Conservation (phyloP, 2,113 vertebrate species). For the Polypterus senegalus region DNA sequence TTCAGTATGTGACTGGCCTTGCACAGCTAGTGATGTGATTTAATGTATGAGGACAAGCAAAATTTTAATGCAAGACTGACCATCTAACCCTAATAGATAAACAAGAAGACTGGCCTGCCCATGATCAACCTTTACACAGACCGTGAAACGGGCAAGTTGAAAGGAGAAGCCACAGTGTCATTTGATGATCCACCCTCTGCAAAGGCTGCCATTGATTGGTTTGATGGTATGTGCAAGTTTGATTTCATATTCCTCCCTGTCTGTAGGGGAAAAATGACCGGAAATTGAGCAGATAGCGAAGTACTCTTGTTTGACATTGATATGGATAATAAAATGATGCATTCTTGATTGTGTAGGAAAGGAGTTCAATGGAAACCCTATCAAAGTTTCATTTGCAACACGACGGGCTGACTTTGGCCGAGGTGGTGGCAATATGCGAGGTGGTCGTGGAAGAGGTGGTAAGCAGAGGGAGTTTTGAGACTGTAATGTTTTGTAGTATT, state of each 20-base stretch:
- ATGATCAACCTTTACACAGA: conserved; percentile 90
- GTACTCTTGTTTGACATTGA: too few species aligned
- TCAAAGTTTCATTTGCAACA: conserved; percentile 80
- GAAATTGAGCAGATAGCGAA: not conserved
- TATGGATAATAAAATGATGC: too few species aligned
- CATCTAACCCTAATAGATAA: conserved; percentile 40
- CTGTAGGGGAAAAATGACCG: not conserved
- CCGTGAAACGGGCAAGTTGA: conserved; percentile 75
- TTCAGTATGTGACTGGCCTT: not conserved
- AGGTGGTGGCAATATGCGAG: conserved; percentile 56
- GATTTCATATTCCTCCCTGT: too few species aligned
- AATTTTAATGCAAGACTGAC: not conserved
- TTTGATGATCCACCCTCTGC: conserved; percentile 83
- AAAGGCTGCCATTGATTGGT: conserved; percentile 83
- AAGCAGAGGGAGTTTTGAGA: conserved; percentile 9
- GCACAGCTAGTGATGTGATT: not conserved
- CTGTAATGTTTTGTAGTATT: too few species aligned
- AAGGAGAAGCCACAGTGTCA: conserved; percentile 79
- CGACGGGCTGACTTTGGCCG: conserved; percentile 69
- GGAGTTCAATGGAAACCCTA: conserved; percentile 70
- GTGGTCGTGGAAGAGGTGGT: conserved; percentile 64
- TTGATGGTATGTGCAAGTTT: conserved; percentile 53
- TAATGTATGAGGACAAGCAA: not conserved
- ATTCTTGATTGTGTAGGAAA: conserved; percentile 47
- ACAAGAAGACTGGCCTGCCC: conserved; percentile 82